Percentiles rank a stretch among this genome's conserved stretches.
Evolutionary conservation across 2,113 vertebrate species (phyloP).

Genomic region (Halcyon senegalensis): DNA sequence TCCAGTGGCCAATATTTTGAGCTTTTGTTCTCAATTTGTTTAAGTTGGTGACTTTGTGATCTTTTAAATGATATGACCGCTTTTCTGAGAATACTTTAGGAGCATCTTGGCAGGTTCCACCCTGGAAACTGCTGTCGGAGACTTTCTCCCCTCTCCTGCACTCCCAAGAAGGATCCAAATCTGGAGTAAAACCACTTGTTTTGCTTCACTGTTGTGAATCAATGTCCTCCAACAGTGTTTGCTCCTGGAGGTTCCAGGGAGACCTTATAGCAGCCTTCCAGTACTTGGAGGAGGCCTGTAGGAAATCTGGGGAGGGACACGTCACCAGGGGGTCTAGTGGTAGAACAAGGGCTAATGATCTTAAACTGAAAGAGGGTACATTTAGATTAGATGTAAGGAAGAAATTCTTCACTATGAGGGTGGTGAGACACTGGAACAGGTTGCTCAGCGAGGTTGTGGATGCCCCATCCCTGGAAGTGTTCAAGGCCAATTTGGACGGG

Average conservation of each 20-base stretch:
- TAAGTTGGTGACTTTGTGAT: background rate
- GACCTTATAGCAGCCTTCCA: background rate
- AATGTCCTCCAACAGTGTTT: rapidly evolving
- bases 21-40: background rate
- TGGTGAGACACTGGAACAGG: background rate
- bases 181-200: background rate
- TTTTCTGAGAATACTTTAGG: background rate
- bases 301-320: background rate
- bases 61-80: background rate
- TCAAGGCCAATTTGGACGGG: background rate
- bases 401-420: background rate
- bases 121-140: rapidly evolving
- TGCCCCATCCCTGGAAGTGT: background rate
- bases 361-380: background rate
- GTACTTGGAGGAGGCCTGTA: background rate
- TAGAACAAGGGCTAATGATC: background rate
- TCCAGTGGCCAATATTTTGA: background rate
- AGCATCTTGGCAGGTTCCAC: background rate
- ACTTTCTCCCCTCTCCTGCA: rapidly evolving
- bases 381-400: background rate
- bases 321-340: background rate
- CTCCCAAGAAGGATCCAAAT: background rate
- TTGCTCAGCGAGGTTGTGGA: background rate
- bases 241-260: background rate
- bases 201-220: background rate